These are phyloP conservation scores for Vireo griseus DNA, from an alignment of 2,797 vertebrate genomes.

Conservation along the genomic window DNA sequence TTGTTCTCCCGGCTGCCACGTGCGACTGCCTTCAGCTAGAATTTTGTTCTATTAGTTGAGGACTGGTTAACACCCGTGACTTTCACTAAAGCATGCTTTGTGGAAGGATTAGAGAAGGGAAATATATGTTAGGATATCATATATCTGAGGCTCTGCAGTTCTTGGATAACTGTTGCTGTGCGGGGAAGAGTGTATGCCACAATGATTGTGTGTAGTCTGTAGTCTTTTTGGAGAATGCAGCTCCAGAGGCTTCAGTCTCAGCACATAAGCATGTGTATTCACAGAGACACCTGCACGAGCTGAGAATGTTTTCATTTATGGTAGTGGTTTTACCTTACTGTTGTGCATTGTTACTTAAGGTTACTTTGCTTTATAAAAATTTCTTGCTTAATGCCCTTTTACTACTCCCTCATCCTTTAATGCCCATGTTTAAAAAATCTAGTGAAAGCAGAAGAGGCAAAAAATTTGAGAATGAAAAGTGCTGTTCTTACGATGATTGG, in stretches of 20 bases:
- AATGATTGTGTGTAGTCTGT: not conserved
- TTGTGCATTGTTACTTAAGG: not conserved
- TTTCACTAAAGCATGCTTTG: not conserved
- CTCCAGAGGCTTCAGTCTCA: not conserved
- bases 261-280: not conserved
- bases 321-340: not conserved
- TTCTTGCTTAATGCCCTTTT: not conserved
- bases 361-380: not conserved
- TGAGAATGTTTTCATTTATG: not conserved
- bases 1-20: rapidly evolving
- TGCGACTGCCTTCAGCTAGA: not conserved
- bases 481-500: not conserved
- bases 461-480: not conserved
- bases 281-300: not conserved
- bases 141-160: not conserved
- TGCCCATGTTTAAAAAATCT: not conserved
- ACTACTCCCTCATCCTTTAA: not conserved
- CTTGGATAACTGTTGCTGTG: not conserved
- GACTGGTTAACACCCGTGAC: not conserved
- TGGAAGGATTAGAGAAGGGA: not conserved
- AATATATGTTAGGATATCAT: not conserved
- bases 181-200: not conserved
- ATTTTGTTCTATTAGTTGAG: not conserved
- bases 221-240: not conserved
- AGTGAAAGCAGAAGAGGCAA: not conserved